Evolutionary conservation across 2,888 invertebrate genomes (phyloP), one percentile per base, ranked within the genome.

Genomic region (Therioaphis trifolii): DNA sequence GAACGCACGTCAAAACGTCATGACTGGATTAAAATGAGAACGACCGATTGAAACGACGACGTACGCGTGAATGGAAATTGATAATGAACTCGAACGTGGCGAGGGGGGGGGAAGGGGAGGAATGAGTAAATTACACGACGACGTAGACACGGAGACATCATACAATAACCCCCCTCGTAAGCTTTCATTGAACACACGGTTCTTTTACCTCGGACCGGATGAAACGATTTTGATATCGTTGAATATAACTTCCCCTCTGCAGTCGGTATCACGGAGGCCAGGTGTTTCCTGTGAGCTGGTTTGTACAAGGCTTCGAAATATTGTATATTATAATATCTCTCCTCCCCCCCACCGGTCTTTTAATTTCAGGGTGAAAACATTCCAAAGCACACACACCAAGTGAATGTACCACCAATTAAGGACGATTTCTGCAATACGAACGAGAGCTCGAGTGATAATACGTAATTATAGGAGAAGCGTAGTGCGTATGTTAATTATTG

Each of bases 11-110:
- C 58, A 61, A 80, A 69, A 71, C 21, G 29, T 80, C 79, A 71
- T 46, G 58, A 80, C 79, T 61, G 29, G 61, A 80, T 61, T 80
- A 46, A 80, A 80, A 80, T 40, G 18, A 29, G 63, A 43, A 63
- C 35, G 35, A 46, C 27, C 46, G 46, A 76, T 76, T 43, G 63
- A 29, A 76, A 76, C 40, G 7, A 58, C 27, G 15, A 7, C 7
- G 35, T 35, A 7, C 7, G 14, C 12, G 43, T 76, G n/a, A 35
- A 55, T 46, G 14, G 27, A 27, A 61, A 4, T 5, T 61, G 24
- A 76, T 61, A 46, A 61, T 43, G 24, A 27, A 29, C 40, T 40
- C 4, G 1, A 15, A 40, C 21, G 12, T 12, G 18, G n/a, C 24
- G 35, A 35, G 35, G n/a, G n/a, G n/a, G n/a, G n/a, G n/a, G n/a